Base-by-base conservation (phyloP, 2,888 invertebrate species). In the Chironomus tentans region DNA sequence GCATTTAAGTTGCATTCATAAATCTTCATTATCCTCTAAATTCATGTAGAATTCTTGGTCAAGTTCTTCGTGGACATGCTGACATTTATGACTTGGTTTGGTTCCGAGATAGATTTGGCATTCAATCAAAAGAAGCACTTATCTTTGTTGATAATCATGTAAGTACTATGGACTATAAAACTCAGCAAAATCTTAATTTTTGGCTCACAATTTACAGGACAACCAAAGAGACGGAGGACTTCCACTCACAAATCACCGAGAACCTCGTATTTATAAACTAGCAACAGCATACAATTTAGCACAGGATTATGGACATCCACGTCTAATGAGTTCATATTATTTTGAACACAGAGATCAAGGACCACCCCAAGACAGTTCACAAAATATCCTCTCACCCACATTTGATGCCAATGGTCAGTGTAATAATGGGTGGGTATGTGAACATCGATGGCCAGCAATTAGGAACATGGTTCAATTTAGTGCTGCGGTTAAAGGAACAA, bases 321-420 rank as follows among this genome's bases (percentile, higher is more conserved):
- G 91, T 77, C 83, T 95, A 77, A 93, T 96, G 91, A 94, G 93
- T 81, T 93, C 93, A 79, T 95, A 87, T 81, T 84, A 81, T 62
- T 95, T 93, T 84, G 80, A 82, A 1, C 79, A 87, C 46, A 70
- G 48, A 6, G 78, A 79, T 76, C 76, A 78, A 76, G 88, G 88
- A 18, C 89, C 89, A 12, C 89, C 89, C 0, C 80, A 83, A 22
- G 86, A 88, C 79, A 78, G 70, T 0, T 78, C 83, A 6, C 85
- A 82, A 18, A 85, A 86, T 78, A 84, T 86, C 13, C 78, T 85
- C 4, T 84, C 86, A 0, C 87, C 89, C 48, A 80, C 84, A 38
- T 87, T 92, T 77, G 88, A 89, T 78, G 80, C 86, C 5, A 90
- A 91, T 78, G 82, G 84, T 1, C 83, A 85, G 0, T 92, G 92